Base-by-base conservation (phyloP, 2,888 invertebrate species). In the Blastobasis adustella region DNA sequence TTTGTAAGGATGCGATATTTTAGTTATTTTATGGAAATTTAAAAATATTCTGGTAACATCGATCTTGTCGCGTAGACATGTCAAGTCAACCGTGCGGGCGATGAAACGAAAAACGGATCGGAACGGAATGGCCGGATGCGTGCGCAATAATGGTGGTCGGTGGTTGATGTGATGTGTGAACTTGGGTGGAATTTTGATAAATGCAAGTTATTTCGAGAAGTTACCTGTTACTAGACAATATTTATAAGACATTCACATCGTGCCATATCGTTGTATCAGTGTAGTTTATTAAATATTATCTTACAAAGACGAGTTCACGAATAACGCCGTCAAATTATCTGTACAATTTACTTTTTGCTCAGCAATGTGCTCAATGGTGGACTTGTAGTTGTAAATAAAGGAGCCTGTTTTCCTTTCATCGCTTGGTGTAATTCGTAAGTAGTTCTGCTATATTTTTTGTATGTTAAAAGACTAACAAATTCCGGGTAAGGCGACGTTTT, bases 361-460 rank as follows among this genome's bases (percentile, higher is more conserved):
- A 67, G 71, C 62, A 68, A 69, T 69, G 69, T 53, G 73, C 66
- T 68, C 65, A 67, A 71, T 70, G 70, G 72, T 71, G 73, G 65
- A 69, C 67, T 69, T 61, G 55, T 64, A 66, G 71, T 76, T 67
- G 59, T 71, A 74, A 72, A 68, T 73, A 72, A 66, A 67, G 59
- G 23, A 23, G 23, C 23, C 23, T 23, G 23, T 23, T 23, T 23
- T 23, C 23, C 23, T 46, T 56, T 58, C 54, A 50, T 47, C 52
- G 55, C 36, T 47, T 49, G 53, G 48, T 41, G 53, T 56, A 57
- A 37, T 51, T 49, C 52, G 65, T 65, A 57, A 65, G 65, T 65
- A 58, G 56, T 52, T 43, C 1, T 23, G 23, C 23, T 23, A 23
- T 23, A 23, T 23, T 23, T 23, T 23, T 23, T 23, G 23, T 23